Base-by-base conservation (phyloP, 2,888 invertebrate species). In the Venusia cambrica region DNA sequence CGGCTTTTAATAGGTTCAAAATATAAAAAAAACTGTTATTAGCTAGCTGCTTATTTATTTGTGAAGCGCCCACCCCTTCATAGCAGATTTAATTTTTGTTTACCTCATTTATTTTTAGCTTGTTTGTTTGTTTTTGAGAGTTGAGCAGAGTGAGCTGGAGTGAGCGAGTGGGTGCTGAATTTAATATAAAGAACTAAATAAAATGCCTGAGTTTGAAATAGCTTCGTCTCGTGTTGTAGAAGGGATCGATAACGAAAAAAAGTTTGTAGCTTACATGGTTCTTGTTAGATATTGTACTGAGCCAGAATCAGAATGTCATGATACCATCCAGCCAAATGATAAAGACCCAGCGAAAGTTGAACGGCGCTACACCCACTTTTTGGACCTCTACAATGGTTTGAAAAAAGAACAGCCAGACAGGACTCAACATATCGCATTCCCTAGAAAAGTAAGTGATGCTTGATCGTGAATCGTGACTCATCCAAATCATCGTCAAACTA, bases 341-440 rank as follows among this genome's bases (percentile, higher is more conserved):
- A 68, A 83, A 15, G 88, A 90, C 45, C 91, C 93, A 7, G 90
- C 90, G 0, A 88, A 88, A 40, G 90, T 93, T 25, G 92, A 93
- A 57, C 77, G 93, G 29, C 87, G 93, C 50, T 94, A 94, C 65
- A 92, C 93, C 3, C 91, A 93, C 54, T 94, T 93, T 64, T 74
- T 90, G 28, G 89, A 89, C 41, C 76, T 94, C 2, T 93, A 90
- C 59, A 88, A 85, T 47, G 81, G 85, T 1, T 71, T 94, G 10
- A 91, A 89, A 53, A 90, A 89, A 41, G 89, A 90, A 26, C 81
- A 85, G 62, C 89, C 92, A 1, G 56, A 72, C 14, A 62, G 90
- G 37, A 70, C 93, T 70, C 66, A 62, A 30, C 72, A 63, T 38
- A 64, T 92, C 3, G 73, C 81, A 27, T 93, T 93, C 67, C 93